Evolutionary conservation across 2,113 vertebrate species (phyloP).

Genomic region (Myotis davidii): DNA sequence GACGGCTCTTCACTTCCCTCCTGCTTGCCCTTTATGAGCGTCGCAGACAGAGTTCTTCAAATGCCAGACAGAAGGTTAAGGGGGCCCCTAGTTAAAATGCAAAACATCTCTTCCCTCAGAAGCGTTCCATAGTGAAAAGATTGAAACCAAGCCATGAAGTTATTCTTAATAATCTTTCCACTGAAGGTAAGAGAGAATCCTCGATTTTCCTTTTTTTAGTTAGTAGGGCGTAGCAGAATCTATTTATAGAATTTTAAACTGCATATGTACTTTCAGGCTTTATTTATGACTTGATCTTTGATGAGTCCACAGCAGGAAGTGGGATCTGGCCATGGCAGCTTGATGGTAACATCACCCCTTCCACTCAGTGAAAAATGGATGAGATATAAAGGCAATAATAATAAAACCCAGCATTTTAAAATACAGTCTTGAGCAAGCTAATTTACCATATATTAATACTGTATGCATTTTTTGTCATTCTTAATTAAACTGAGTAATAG

Average conservation of each 20-base stretch:
- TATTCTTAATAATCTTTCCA: slow-evolving; percentile 45
- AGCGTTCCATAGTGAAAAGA: slow-evolving; percentile 30
- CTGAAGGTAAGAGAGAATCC: not conserved
- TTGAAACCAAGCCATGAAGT: slow-evolving; percentile 1
- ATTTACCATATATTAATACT: not conserved
- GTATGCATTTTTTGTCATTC: not conserved
- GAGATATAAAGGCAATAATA: not conserved
- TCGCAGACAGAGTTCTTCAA: slow-evolving; percentile 66
- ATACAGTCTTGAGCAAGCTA: not conserved
- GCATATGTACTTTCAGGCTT: not conserved
- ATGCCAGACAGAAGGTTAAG: slow-evolving; percentile 55
- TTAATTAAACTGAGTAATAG: not conserved
- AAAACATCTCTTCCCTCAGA: slow-evolving; percentile 42
- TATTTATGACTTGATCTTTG: not conserved
- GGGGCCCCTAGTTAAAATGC: slow-evolving; percentile 47
- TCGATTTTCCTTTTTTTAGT: not conserved
- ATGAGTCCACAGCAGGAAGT: not conserved
- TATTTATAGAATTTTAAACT: not conserved
- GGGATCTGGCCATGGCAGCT: not conserved
- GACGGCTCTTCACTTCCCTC: not conserved
- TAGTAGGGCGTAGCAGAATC: not conserved
- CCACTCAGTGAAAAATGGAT: not conserved
- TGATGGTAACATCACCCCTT: not conserved
- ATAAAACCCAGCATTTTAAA: not conserved
- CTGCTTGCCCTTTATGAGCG: slow-evolving; percentile 46